Conservation (phyloP, 2,888 invertebrate genomes). For the Drosophila anceps region DNA sequence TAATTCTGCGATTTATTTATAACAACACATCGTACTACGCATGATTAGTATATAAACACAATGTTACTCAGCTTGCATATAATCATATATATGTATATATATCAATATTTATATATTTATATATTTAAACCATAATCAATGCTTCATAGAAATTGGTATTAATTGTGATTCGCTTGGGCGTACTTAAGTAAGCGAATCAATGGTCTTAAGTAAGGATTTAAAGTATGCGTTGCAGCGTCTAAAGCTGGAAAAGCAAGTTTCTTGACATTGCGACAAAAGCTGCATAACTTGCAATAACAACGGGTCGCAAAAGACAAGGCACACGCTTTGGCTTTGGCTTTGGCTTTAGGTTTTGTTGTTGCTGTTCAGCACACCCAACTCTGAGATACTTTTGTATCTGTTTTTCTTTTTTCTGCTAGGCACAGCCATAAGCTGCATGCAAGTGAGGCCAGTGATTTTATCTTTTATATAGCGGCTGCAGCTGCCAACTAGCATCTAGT, state of each 20-base stretch:
- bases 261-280: conserved; percentile 83
- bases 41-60: neutral
- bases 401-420: conserved; percentile 36
- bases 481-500: conserved; percentile 53
- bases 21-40: neutral
- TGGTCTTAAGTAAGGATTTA: neutral
- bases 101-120: neutral
- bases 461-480: conserved; percentile 43
- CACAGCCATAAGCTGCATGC: conserved; percentile 53
- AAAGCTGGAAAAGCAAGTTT: conserved; percentile 61
- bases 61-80: conserved; percentile 9
- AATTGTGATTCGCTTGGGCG: neutral
- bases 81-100: neutral
- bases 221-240: conserved; percentile 18
- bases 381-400: conserved; percentile 68
- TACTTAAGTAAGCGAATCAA: neutral
- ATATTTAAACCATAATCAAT: neutral
- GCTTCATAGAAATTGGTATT: neutral
- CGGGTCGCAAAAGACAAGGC: conserved; percentile 8
- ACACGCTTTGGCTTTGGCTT: conserved; percentile 4
- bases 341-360: conserved; percentile 13
- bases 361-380: conserved; percentile 34
- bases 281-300: conserved; percentile 28
- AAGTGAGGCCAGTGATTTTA: conserved; percentile 61
- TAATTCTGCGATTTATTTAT: no score